Evolutionary conservation across 2,888 invertebrate species (phyloP).

Genomic region (Neoitamus cyanurus): DNA sequence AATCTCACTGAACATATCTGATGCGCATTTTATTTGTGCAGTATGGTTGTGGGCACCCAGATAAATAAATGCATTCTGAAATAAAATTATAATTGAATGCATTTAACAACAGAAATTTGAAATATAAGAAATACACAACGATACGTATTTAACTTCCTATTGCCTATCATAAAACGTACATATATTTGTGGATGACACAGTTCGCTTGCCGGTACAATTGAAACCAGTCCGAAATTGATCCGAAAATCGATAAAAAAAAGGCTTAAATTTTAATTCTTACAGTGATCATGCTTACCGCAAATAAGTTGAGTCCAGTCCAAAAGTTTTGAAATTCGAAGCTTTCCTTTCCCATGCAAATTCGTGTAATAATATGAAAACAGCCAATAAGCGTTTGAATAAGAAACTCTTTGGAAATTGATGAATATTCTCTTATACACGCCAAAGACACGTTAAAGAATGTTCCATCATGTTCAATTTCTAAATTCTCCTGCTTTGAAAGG

Average conservation of each 20-base stretch:
- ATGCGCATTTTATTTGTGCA: not conserved
- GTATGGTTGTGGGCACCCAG: not conserved
- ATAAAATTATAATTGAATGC: not conserved
- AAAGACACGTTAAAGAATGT: not conserved
- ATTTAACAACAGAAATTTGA: no score
- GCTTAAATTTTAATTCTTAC: not conserved
- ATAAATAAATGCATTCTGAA: not conserved
- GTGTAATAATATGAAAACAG: not conserved
- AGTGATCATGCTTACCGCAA: not conserved
- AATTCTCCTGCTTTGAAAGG: not conserved
- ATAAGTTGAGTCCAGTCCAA: not conserved
- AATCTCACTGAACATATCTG: not conserved
- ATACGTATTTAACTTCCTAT: no score
- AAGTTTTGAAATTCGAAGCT: not conserved
- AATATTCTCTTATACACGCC: not conserved
- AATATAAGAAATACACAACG: no score
- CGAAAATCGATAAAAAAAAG: no score
- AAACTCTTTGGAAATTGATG: not conserved
- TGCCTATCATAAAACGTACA: no score
- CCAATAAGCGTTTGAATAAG: not conserved
- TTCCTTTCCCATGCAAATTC: not conserved
- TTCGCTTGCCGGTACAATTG: no score
- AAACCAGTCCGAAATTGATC: no score
- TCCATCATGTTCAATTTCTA: not conserved
- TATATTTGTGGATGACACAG: no score